Evolutionary conservation across 1,140 invertebrate species (phyloP), one percentile per base, ranked within the genome.

Genomic region (Drosophila rhopaloa): DNA sequence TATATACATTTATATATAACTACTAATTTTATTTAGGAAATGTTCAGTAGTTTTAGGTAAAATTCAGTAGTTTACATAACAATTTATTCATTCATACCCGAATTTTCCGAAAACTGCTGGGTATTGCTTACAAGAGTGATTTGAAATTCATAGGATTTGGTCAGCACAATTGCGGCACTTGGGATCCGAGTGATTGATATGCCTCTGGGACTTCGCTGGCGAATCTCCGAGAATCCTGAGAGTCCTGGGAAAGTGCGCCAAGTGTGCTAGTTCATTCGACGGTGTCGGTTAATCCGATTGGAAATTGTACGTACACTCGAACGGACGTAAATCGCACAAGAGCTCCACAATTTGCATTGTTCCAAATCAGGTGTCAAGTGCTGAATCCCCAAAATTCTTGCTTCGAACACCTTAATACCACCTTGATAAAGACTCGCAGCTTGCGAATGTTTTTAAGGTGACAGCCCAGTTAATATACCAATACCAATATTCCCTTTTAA

Each of bases 71-170:
- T 4, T 24, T 24, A 24, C 4, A 0, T 24, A 24, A 32, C 6
- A 7, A 32, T 32, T 32, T 4, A 32, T 32, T 32, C 29, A 32
- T 7, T 32, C 43, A 48, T 29, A 51, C 46, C 24, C 10, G n/a
- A 1, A 9, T 19, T 32, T 32, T 6, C 1, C 0, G 7, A 10
- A 6, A 14, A 19, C 43, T 44, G 16, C 14, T 11, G 16, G 3
- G 43, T 44, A 19, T 8, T 44, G 43, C 43, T 3, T 10, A 14
- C 43, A 44, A 44, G 43, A 19, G 11, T 14, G 46, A 59, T 59
- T 59, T 61, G 32, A 57, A 60, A 75, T 82, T 59, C 47, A 68
- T 27, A 71, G 38, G 38, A 72, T 66, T 72, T 57, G 51, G 67
- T 40, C 59, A 56, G 16, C 40, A 56, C 35, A 63, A 35, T 27